These are phyloP conservation scores for Rhadina sibilatrix DNA, from an alignment of 2,113 vertebrate genomes.

Conservation along the genomic window DNA sequence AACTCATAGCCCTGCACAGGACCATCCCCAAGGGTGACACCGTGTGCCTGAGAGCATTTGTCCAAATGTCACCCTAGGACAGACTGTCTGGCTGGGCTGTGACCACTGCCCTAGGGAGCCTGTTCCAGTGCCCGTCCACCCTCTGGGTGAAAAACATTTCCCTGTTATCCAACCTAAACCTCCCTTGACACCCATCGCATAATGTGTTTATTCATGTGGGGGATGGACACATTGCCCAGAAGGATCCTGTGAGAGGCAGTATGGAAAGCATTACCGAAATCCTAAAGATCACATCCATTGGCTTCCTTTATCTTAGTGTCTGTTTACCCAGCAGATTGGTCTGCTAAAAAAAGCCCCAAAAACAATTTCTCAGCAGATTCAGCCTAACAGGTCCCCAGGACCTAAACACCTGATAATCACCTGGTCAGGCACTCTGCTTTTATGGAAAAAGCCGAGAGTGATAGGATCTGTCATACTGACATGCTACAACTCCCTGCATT, in stretches of 20 bases:
- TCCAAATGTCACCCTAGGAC: neutral
- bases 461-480: neutral
- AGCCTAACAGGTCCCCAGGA: neutral
- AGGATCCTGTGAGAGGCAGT: neutral
- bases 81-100: neutral
- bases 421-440: neutral
- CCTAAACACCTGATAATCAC: neutral
- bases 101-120: neutral
- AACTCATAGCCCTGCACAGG: neutral
- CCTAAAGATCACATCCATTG: no score
- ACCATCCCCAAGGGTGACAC: neutral
- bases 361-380: neutral
- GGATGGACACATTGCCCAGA: neutral
- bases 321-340: neutral
- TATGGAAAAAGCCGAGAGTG: neutral
- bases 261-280: neutral
- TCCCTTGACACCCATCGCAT: neutral
- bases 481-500: neutral
- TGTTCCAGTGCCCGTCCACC: accelerated
- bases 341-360: neutral
- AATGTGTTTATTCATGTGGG: neutral
- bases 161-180: neutral
- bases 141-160: neutral
- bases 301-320: neutral
- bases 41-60: accelerated